A percentile compares a stretch with the other conserved stretches of the same genome.
Conservation (phyloP, 1,140 invertebrate genomes). For the Caenorhabditis tropicalis region DNA sequence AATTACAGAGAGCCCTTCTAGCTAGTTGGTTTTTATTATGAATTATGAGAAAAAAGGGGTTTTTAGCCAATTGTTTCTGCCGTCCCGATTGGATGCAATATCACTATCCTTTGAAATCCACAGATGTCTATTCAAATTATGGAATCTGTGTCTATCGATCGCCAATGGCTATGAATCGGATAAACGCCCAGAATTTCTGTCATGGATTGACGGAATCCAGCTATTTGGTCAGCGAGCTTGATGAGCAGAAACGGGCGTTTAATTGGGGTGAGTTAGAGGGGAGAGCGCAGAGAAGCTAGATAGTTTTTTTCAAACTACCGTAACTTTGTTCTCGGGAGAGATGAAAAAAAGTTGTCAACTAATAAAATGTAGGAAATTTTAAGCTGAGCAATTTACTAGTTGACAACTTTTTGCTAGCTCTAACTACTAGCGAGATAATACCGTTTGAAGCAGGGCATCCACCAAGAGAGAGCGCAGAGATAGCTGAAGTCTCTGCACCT, state of each 20-base stretch:
- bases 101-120: constrained; percentile 18
- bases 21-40: background rate
- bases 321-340: no score
- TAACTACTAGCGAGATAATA: no score
- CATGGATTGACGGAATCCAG: background rate
- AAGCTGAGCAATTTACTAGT: no score
- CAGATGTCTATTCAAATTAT: background rate
- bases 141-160: constrained; percentile 1
- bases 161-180: background rate
- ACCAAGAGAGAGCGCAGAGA: no score
- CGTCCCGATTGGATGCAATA: constrained; percentile 15
- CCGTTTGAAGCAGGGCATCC: no score
- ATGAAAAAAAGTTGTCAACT: no score
- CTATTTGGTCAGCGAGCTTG: constrained; percentile 13
- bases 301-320: no score
- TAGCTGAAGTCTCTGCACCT: no score
- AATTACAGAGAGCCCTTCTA: background rate
- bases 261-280: constrained; percentile 23
- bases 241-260: constrained; percentile 1
- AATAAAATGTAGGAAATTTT: no score
- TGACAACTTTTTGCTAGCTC: no score
- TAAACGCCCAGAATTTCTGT: background rate
- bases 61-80: constrained; percentile 31
- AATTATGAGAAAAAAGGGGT: background rate
- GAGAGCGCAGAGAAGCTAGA: no score